Conservation (phyloP, 2,113 vertebrate species). For the Eleginops maclovinus region DNA sequence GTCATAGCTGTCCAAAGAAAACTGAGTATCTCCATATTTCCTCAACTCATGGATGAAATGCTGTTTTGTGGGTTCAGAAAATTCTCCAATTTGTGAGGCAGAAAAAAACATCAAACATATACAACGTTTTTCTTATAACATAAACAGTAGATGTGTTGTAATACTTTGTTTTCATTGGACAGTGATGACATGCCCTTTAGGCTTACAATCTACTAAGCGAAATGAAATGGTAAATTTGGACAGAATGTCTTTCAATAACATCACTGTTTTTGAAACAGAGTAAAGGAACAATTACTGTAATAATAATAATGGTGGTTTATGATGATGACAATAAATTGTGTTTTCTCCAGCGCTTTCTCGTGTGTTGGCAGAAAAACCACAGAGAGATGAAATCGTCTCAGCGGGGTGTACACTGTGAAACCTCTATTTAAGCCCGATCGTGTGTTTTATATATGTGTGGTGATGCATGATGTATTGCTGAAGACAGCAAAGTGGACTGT, state of each 20-base stretch:
- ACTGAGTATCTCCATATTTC: background rate
- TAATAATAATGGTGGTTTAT: constrained; percentile 12
- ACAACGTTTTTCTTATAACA: background rate
- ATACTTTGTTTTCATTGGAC: background rate
- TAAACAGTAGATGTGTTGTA: background rate
- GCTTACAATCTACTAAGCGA: background rate
- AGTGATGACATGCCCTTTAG: background rate
- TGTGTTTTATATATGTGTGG: constrained; percentile 63
- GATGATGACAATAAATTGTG: constrained; percentile 22
- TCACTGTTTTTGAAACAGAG: background rate
- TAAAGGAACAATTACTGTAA: background rate
- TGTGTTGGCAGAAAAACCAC: constrained; percentile 37
- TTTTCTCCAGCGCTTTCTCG: constrained; percentile 28
- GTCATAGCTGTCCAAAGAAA: background rate
- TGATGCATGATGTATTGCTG: constrained; percentile 61
- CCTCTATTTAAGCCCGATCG: constrained; percentile 34
- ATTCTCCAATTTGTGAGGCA: background rate
- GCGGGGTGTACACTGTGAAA: constrained; percentile 31
- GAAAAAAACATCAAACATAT: too few species aligned
- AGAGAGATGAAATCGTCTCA: constrained; percentile 42
- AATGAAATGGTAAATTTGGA: background rate
- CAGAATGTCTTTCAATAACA: background rate
- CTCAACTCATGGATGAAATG: background rate
- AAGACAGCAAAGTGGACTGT: constrained; percentile 52
- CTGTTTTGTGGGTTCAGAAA: background rate